A percentile compares a stretch with the other conserved stretches of the same genome.
phyloP scores from a whole-genome alignment of 2,888 invertebrate species.

The Metallyticus violacea region DNA sequence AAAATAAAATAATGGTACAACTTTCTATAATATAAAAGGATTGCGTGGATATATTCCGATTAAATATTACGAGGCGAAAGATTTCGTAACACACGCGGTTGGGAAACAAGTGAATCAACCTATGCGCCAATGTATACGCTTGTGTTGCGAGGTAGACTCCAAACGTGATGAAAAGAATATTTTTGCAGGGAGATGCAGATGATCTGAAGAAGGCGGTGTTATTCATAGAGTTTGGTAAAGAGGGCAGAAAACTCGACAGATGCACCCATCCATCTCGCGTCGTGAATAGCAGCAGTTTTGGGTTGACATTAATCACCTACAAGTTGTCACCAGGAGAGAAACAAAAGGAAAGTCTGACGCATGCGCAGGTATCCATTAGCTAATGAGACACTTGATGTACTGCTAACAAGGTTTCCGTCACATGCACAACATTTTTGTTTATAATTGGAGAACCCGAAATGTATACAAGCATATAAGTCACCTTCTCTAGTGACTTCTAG shows the following conservation, averaged over 20 bases:
- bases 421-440: neutral
- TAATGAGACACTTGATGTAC: conserved; percentile 3
- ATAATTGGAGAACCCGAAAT: neutral
- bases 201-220: neutral
- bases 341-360: neutral
- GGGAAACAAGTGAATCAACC: too few species aligned
- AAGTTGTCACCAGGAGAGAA: neutral
- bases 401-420: neutral
- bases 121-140: too few species aligned
- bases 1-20: too few species aligned
- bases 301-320: neutral
- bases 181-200: neutral
- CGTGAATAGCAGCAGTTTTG: too few species aligned
- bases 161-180: neutral
- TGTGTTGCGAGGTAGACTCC: neutral
- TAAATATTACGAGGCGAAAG: too few species aligned
- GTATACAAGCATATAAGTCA: too few species aligned
- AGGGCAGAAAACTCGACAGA: neutral
- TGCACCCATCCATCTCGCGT: too few species aligned
- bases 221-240: neutral
- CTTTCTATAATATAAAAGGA: too few species aligned
- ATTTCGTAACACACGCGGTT: too few species aligned
- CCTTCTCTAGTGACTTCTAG: too few species aligned
- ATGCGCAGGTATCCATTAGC: neutral
- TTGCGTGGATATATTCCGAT: too few species aligned